Percentiles rank a stretch among this genome's conserved stretches.
Evolutionary conservation across 2,113 vertebrate species (phyloP).

Genomic region (Rhipidura dahli): DNA sequence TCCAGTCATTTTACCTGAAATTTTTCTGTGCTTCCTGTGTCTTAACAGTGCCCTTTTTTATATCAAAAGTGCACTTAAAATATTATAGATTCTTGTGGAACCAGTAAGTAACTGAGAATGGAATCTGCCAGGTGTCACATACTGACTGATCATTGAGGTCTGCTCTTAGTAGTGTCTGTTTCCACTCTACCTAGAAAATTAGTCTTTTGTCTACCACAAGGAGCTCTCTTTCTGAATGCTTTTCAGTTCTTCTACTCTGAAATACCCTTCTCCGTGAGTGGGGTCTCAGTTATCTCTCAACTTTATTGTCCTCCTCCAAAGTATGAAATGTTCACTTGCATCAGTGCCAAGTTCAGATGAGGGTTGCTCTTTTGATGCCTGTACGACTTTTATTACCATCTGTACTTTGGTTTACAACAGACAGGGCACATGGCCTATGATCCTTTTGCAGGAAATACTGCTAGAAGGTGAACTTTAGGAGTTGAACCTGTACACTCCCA

Average conservation of each 20-base stretch:
- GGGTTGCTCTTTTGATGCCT: background rate
- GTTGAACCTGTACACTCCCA: background rate
- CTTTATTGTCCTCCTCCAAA: background rate
- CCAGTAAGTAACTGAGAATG: background rate
- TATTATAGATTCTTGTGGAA: background rate
- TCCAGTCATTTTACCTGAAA: background rate
- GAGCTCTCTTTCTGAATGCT: background rate
- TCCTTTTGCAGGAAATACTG: background rate
- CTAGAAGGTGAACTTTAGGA: background rate
- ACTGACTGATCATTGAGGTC: fast-evolving
- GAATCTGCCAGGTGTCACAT: background rate
- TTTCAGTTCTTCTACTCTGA: background rate
- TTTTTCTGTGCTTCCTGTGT: background rate
- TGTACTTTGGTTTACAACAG: background rate
- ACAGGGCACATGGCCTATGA: background rate
- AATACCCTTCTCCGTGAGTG: background rate
- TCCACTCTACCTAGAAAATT: background rate
- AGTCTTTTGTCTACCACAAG: background rate
- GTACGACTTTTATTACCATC: background rate
- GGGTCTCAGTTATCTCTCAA: background rate
- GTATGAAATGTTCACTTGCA: background rate
- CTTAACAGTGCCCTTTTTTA: background rate
- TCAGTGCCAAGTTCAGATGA: background rate
- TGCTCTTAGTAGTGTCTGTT: background rate
- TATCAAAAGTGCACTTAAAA: background rate